Evolutionary conservation across 2,797 vertebrate genomes (phyloP), one percentile per base, ranked within the genome.

Genomic region (Halcyon chelicuti): DNA sequence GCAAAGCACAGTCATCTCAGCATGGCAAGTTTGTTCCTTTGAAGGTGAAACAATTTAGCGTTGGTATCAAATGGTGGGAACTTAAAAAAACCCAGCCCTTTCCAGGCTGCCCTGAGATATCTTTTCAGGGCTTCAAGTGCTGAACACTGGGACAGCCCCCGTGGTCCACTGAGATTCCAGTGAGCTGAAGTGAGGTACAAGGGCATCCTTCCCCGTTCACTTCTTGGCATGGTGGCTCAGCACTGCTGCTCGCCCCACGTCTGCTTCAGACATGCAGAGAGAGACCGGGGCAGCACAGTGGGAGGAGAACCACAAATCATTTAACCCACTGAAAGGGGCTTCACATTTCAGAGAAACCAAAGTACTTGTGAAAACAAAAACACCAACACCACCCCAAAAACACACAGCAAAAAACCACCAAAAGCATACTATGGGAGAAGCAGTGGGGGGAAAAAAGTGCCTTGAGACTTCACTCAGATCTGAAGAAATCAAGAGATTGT

Each of bases 361-460:
- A 58, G 52, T 74, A 78, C 10, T 63, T 67, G 20, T 6, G 4
- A 67, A 71, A 94, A 67, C n/a, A 46, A 28, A 90, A 44, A 2
- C 26, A 16, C 35, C n/a, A 75, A 12, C 57, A 46, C 42, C 42
- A 40, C 2, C 22, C 22, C 26, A 63, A 66, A 90, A 51, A 8
- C 37, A 57, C 40, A 46, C 9, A 86, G 54, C 8, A 68, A 75
- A 87, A 82, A 2, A 4, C 21, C 39, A 88, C 29, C 57, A 39
- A 86, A 78, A 62, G 5, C 35, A 63, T 18, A 40, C 16, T 35
- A 9, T 1, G 10, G 58, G 22, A 60, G 16, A 22, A 86, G 68
- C n/a, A 46, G 11, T 2, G 8, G 28, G 2, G 2, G 12, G 4
- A 14, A 2, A 57, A 25, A 35, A 20, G 7, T 2, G 1, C 33